Evolutionary conservation across 2,888 invertebrate species (phyloP), one percentile per base, ranked within the genome.

Genomic region (Maniola hyperantus): DNA sequence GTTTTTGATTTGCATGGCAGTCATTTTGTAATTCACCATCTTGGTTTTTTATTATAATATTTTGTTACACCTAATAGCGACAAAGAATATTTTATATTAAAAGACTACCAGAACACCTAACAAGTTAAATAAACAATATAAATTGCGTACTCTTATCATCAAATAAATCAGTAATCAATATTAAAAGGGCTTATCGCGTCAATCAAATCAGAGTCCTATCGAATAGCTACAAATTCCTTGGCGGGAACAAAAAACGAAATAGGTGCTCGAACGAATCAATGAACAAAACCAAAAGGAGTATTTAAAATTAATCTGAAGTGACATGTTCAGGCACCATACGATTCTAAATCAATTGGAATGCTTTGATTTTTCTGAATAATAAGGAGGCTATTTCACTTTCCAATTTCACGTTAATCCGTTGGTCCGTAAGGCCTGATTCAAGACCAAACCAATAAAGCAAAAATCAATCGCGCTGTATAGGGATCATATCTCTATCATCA

Each of bases 181-280:
- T 54, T 6, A 51, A 26, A 51, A 54, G 36, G 36, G 15, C 26
- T 51, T 51, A 51, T 54, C 54, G 54, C 39, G 39, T 39, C 39
- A 10, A 39, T 54, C 34, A 7, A 34, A 36, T 54, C 10, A 8
- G 5, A 8, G 36, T 54, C 15, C 4, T 15, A 36, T 54, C 15
- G 54, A 36, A 36, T 15, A 15, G 15, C 15, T 34, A 15, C 54
- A 54, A 20, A 26, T 26, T 51, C 13, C 6, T 26, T 11, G 39
- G 6, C 50, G 10, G 20, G 20, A 7, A 20, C 15, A 10, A 26
- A 51, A 13, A 36, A 15, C 7, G 5, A n/a, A 53, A n/a, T n/a
- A 44, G 1, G n/a, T n/a, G 36, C 15, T 53, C n/a, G 7, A 7
- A 18, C 34, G 7, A 15, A 54, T 15, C 54, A 34, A 54, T 33